Percentiles rank a stretch among this genome's conserved stretches.
phyloP scores from a whole-genome alignment of 2,888 invertebrate genomes.

The Sphecodes monilicornis region DNA sequence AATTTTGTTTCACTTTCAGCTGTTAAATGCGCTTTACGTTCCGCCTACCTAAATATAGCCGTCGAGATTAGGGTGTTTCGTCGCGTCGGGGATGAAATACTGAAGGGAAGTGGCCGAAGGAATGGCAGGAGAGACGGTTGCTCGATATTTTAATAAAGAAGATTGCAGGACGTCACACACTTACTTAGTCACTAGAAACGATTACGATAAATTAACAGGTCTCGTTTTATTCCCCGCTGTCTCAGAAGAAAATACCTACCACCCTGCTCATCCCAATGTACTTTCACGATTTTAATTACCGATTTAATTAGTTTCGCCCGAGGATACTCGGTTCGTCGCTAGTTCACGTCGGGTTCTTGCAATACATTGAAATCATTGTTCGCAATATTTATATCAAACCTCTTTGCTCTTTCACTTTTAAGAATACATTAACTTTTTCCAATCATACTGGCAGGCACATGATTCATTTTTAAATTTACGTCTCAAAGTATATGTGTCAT shows the following conservation, averaged over 20 bases:
- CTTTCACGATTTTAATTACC: constrained; percentile 65
- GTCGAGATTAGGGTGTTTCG: constrained; percentile 6
- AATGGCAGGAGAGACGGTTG: constrained; percentile 48
- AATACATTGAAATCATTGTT: not conserved
- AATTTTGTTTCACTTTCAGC: not conserved
- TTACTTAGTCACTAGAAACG: constrained; percentile 80
- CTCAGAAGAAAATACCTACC: constrained; percentile 49
- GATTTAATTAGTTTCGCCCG: constrained; percentile 64
- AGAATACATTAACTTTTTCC: not conserved
- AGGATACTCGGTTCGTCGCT: constrained; percentile 21
- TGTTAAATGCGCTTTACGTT: constrained; percentile 9
- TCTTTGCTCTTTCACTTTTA: not conserved
- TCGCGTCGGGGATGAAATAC: constrained; percentile 19
- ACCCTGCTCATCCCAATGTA: constrained; percentile 27
- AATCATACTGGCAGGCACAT: not conserved
- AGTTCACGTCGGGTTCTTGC: not conserved
- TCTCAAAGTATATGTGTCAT: too few relatives aligned
- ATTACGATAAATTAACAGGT: constrained; percentile 80
- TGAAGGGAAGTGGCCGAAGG: constrained; percentile 28
- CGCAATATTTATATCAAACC: not conserved
- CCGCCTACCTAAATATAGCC: not conserved
- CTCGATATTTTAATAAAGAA: constrained; percentile 81
- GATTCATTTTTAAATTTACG: not conserved
- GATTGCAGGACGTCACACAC: constrained; percentile 77
- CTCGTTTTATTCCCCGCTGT: constrained; percentile 56